Percentiles rank a stretch among this genome's conserved stretches.
Evolutionary conservation across 2,888 invertebrate species (phyloP).

Genomic region (Mamestra brassicae): DNA sequence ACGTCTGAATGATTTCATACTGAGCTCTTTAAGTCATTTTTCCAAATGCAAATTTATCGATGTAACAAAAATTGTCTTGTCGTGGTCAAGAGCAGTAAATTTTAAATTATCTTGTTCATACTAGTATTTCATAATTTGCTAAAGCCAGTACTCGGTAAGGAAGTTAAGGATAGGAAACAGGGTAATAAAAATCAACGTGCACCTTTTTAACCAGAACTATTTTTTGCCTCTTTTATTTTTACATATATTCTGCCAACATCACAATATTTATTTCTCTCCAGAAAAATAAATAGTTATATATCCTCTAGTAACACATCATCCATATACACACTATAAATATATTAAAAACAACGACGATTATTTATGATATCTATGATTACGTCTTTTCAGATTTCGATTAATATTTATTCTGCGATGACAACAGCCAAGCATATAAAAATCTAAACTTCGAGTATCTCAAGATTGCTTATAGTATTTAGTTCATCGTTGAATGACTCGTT

Average conservation of each 20-base stretch:
- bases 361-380: conserved; percentile 75
- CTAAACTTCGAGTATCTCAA: conserved; percentile 59
- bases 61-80: not conserved
- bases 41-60: conserved; percentile 17
- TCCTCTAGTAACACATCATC: conserved; percentile 77
- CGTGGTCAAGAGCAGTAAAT: not conserved
- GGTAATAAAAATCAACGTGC: conserved; percentile 84
- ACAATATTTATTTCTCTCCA: conserved; percentile 79
- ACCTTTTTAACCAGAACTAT: conserved; percentile 84
- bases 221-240: conserved; percentile 74
- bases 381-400: conserved; percentile 75
- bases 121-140: conserved; percentile 31
- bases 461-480: conserved; percentile 49
- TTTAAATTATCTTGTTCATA: not conserved
- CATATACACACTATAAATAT: conserved; percentile 79
- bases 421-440: conserved; percentile 56
- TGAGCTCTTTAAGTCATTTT: not conserved
- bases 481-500: conserved; percentile 50
- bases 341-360: conserved; percentile 80
- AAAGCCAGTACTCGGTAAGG: conserved; percentile 75
- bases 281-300: conserved; percentile 79
- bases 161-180: conserved; percentile 60
- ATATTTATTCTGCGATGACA: conserved; percentile 52
- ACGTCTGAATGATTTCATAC: conserved; percentile 18
- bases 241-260: conserved; percentile 73